These are phyloP conservation scores for Sminthurides aquaticus DNA, from an alignment of 2,888 invertebrate species.

Conservation along the genomic window DNA sequence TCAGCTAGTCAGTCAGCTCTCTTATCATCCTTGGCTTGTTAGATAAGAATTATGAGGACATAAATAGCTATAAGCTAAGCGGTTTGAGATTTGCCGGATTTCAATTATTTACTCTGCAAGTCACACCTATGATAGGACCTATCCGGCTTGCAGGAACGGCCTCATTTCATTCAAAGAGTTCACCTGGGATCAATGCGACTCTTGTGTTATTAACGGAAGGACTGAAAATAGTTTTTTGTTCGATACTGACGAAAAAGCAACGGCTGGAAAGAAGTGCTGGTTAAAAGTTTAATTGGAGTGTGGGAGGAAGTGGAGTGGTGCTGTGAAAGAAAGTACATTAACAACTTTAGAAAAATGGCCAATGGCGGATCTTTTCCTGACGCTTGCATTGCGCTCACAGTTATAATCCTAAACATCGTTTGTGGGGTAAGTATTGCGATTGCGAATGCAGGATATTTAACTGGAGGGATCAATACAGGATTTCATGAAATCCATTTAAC, in stretches of 20 bases:
- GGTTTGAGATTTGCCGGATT: too few species aligned
- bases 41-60: too few species aligned
- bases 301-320: background rate
- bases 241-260: background rate
- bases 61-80: too few species aligned
- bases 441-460: too few species aligned
- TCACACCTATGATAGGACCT: too few species aligned
- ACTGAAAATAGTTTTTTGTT: too few species aligned
- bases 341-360: slow-evolving; percentile 41
- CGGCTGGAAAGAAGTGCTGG: background rate
- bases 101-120: background rate
- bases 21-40: background rate
- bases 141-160: too few species aligned
- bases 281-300: background rate
- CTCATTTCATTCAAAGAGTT: background rate
- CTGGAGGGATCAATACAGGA: too few species aligned
- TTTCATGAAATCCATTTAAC: too few species aligned
- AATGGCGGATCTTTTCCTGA: slow-evolving; percentile 30
- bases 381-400: slow-evolving; percentile 36
- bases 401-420: slow-evolving; percentile 38
- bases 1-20: too few species aligned
- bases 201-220: too few species aligned
- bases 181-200: background rate
- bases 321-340: background rate
- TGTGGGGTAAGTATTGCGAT: slow-evolving; percentile 42